Conservation (phyloP, 2,888 invertebrate species). For the Hyppa rectilinea region DNA sequence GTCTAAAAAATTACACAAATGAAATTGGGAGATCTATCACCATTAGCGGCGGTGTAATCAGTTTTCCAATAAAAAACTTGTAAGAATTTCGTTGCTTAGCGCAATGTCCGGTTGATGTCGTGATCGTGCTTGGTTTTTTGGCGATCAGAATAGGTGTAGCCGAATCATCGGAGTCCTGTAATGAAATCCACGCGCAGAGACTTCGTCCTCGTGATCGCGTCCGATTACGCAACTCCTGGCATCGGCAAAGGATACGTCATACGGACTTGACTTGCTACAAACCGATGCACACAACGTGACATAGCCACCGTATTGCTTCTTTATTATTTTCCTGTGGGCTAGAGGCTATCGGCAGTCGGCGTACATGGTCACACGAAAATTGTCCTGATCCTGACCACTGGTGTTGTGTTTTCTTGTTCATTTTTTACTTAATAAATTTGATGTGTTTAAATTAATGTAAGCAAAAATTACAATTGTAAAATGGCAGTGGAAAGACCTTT, state of each 20-base stretch:
- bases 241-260: conserved; percentile 79
- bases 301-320: conserved; percentile 81
- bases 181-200: conserved; percentile 74
- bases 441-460: conserved; percentile 12
- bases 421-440: conserved; percentile 31
- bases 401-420: conserved; percentile 25
- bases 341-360: conserved; percentile 65
- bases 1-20: conserved; percentile 44
- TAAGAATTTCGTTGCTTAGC: conserved; percentile 38
- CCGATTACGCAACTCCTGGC: conserved; percentile 65
- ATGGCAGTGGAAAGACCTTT: conserved; percentile 6
- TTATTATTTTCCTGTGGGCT: conserved; percentile 83
- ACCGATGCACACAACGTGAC: conserved; percentile 79
- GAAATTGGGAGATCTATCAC: conserved; percentile 56
- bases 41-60: conserved; percentile 45
- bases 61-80: conserved; percentile 42
- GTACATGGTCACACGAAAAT: conserved; percentile 66
- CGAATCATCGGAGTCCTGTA: conserved; percentile 73
- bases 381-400: conserved; percentile 54
- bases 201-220: conserved; percentile 77
- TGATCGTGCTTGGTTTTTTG: conserved; percentile 47
- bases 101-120: conserved; percentile 62
- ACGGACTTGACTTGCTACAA: conserved; percentile 73
- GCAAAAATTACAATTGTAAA: neutral
- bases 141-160: conserved; percentile 61